Evolutionary conservation across 2,797 vertebrate genomes (phyloP).

Genomic region (Micropoecilia bifurca): DNA sequence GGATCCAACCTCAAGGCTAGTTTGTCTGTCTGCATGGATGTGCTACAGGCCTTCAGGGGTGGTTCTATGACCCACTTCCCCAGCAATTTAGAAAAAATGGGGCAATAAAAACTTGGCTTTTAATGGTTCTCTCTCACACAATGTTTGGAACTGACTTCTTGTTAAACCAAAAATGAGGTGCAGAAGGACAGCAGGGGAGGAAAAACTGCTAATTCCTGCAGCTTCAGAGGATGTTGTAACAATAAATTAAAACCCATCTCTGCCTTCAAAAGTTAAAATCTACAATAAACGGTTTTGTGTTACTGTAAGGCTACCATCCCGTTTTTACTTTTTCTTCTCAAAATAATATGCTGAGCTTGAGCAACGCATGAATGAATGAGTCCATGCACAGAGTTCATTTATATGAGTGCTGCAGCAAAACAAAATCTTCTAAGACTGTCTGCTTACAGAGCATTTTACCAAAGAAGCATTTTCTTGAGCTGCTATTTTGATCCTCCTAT

Average conservation of each 20-base stretch:
- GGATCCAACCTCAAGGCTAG: constrained; percentile 48
- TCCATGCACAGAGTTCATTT: constrained; percentile 1
- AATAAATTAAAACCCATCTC: constrained; percentile 58
- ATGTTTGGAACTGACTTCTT: constrained; percentile 45
- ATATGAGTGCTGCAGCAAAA: not conserved
- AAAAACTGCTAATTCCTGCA: constrained; percentile 44
- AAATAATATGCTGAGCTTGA: constrained; percentile 14
- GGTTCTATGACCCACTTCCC: constrained; percentile 67
- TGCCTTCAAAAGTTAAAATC: constrained; percentile 41
- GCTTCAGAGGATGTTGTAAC: constrained; percentile 58
- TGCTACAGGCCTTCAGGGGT: constrained; percentile 52
- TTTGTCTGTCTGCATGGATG: constrained; percentile 47
- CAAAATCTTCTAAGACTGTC: not conserved
- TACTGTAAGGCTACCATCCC: not conserved
- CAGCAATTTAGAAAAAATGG: constrained; percentile 19
- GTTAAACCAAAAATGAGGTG: constrained; percentile 57
- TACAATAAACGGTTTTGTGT: not conserved
- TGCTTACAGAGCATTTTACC: not conserved
- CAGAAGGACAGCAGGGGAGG: constrained; percentile 34
- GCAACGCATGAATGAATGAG: constrained; percentile 14
- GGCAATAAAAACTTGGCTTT: constrained; percentile 41
- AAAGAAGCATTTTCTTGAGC: constrained; percentile 23
- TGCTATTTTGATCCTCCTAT: constrained; percentile 56
- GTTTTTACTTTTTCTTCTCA: constrained; percentile 1
- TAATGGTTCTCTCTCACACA: constrained; percentile 30